Base-by-base conservation (phyloP, 2,113 vertebrate species). In the Grallaria varia region DNA sequence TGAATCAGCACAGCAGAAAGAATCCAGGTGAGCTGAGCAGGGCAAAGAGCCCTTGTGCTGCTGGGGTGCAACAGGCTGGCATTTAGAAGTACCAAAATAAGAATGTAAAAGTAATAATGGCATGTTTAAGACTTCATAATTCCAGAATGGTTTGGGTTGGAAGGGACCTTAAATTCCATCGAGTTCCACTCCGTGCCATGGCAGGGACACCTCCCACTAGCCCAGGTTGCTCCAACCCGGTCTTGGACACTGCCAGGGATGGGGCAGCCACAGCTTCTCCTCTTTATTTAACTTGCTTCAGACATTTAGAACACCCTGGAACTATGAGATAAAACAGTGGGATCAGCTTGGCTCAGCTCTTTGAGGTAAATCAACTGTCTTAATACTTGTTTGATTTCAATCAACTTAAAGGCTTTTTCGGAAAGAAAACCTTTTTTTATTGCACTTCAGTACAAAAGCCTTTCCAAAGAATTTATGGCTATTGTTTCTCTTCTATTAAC, bases 1-100 rank as follows among this genome's bases (percentile, higher is more conserved):
- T 1, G 3, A 14, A 3, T 59, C 7, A 4, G 2, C 3, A 1
- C 63, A 7, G n/a, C 0, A 5, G 17, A 4, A 37, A 23, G 53
- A 44, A 67, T 16, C 11, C 10, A 27, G 14, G 12, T 0, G 5
- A 22, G n/a, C 14, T 0, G 12, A 3, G 35, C 8, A 4, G 45
- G 55, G 49, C 10, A 13, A 25, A 37, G 35, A 25, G 30, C 35
- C 9, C 19, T 23, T 1, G 18, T 23, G 30, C 37, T 30, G 52
- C 39, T 42, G 31, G 56, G 56, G 8, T 24, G 56, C n/a, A 8
- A 17, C 58, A 59, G n/a, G 58, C 9, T 73, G 21, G 47, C 42
- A 25, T 33, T 44, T 0, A 31, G 28, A 50, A 63, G 13, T 4
- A n/a, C 16, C 17, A 8, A 62, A 58, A 5, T 16, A 49, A 74